Conservation (phyloP, 2,113 vertebrate genomes). For the Corythaixoides concolor region DNA sequence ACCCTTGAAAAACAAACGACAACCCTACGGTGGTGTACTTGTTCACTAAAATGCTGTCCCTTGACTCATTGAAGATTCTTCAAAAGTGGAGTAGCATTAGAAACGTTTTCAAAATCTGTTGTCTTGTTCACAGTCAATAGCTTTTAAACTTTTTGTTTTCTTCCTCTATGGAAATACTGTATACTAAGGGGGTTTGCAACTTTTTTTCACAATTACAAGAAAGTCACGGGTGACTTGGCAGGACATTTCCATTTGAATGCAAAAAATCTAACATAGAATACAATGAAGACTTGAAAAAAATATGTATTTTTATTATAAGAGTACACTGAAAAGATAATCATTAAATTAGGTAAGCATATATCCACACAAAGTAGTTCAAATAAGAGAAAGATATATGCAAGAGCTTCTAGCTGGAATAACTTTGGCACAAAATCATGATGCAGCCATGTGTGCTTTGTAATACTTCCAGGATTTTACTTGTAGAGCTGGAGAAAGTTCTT, state of each 20-base stretch:
- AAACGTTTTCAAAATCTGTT: not conserved
- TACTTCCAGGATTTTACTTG: not conserved
- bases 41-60: not conserved
- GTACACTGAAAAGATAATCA: not conserved
- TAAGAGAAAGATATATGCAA: not conserved
- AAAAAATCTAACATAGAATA: not conserved
- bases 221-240: not conserved
- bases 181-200: fast-evolving
- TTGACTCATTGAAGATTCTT: not conserved
- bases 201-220: not conserved
- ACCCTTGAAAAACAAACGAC: not conserved
- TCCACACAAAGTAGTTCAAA: not conserved
- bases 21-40: not conserved
- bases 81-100: not conserved
- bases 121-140: not conserved
- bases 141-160: not conserved
- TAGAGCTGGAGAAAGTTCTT: not conserved
- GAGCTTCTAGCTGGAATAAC: not conserved
- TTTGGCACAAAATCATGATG: not conserved
- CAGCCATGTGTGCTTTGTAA: not conserved
- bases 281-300: not conserved
- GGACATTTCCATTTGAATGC: not conserved
- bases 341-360: not conserved
- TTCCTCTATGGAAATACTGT: not conserved
- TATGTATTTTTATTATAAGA: not conserved